Percentiles rank a stretch among this genome's conserved stretches.
Evolutionary conservation across 2,113 vertebrate species (phyloP).

Genomic region (Cranoglanis bouderius): DNA sequence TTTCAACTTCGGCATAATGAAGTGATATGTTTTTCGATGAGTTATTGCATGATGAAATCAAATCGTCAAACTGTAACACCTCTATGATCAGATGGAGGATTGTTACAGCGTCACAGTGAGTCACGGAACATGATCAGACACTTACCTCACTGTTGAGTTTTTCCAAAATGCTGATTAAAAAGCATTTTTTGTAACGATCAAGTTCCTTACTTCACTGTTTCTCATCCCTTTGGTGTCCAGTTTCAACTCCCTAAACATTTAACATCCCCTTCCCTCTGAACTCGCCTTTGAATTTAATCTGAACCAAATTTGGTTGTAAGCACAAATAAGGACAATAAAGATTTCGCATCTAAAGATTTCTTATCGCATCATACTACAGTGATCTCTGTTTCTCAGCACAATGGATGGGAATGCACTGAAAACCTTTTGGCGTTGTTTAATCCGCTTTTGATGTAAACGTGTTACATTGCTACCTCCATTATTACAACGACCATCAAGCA

Average conservation of each 20-base stretch:
- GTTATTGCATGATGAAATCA: not conserved
- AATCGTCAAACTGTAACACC: not conserved
- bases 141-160: not conserved
- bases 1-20: not conserved
- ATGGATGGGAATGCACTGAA: not conserved
- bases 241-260: not conserved
- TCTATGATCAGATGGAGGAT: not conserved
- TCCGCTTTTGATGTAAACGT: no score
- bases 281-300: not conserved
- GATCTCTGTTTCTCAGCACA: not conserved
- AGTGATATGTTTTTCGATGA: not conserved
- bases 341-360: not conserved
- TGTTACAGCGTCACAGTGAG: not conserved
- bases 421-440: not conserved
- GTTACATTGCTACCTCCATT: not conserved
- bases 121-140: not conserved
- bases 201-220: not conserved
- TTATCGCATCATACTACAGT: not conserved
- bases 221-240: not conserved
- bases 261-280: not conserved
- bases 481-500: no score
- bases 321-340: not conserved
- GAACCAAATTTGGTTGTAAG: not conserved
- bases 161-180: not conserved
- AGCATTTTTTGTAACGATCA: not conserved